Percentiles rank a stretch among this genome's conserved stretches.
phyloP scores from a whole-genome alignment of 2,797 vertebrate species.

The Sebastolobus alascanus region DNA sequence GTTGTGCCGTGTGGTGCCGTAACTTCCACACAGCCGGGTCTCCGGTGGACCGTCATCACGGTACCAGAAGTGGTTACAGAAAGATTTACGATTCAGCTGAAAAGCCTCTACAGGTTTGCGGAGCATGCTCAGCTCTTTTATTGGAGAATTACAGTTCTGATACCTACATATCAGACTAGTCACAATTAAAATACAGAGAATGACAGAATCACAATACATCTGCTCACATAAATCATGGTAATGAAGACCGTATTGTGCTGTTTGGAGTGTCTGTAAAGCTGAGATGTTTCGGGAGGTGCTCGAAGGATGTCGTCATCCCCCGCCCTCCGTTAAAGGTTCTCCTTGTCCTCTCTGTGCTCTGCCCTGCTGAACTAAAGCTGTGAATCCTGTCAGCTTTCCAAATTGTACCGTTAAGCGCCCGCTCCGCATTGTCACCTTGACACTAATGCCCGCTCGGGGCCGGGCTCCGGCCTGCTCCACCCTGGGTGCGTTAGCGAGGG shows the following conservation, averaged over 20 bases:
- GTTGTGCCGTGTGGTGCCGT: constrained; percentile 2
- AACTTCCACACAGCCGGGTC: constrained; percentile 13
- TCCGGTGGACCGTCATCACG: constrained; percentile 12
- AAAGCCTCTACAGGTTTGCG: constrained; percentile 8
- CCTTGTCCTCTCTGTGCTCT: constrained; percentile 63
- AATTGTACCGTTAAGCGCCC: constrained; percentile 62
- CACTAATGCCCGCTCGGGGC: constrained; percentile 66
- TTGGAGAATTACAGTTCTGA: constrained; percentile 33
- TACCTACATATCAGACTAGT: constrained; percentile 4
- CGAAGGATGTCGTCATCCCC: background rate
- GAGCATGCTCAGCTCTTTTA: constrained; percentile 26
- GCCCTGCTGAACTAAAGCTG: constrained; percentile 86
- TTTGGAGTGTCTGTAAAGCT: background rate
- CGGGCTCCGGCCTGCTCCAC: constrained; percentile 49
- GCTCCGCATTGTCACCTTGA: constrained; percentile 38
- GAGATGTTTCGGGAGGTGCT: constrained; percentile 4
- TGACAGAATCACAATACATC: constrained; percentile 25
- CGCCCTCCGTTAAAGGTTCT: constrained; percentile 7
- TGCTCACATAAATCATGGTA: background rate
- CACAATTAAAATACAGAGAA: constrained; percentile 14
- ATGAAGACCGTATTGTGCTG: constrained; percentile 12
- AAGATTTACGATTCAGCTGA: constrained; percentile 30
- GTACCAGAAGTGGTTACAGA: constrained; percentile 21
- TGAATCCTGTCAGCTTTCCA: constrained; percentile 73
- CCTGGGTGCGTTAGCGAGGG: constrained; percentile 35